Evolutionary conservation across 2,797 vertebrate genomes (phyloP).

Genomic region (Ctenopoma kingsleyae): DNA sequence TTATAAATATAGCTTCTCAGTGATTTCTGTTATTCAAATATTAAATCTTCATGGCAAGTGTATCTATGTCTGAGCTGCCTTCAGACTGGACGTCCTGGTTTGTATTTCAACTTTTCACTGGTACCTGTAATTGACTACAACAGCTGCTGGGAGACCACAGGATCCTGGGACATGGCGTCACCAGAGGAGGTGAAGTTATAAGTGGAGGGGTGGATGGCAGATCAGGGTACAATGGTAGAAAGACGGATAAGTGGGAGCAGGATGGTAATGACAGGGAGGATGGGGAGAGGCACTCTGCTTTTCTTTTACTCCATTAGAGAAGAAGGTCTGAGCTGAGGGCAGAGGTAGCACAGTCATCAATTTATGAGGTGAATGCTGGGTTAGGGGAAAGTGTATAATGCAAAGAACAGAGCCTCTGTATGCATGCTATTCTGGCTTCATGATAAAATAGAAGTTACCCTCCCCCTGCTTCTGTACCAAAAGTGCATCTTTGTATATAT

Average conservation of each 20-base stretch:
- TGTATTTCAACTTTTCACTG: slow-evolving; percentile 4
- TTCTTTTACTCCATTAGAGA: slow-evolving; percentile 56
- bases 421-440: slow-evolving; percentile 24
- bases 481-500: slow-evolving; percentile 17
- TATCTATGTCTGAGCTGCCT: neutral
- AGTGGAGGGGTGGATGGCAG: neutral
- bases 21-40: neutral
- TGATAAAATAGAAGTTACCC: slow-evolving; percentile 14
- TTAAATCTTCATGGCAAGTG: neutral
- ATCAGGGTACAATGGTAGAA: slow-evolving; percentile 2
- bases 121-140: slow-evolving; percentile 24
- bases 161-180: slow-evolving; percentile 9
- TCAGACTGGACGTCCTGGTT: slow-evolving; percentile 3
- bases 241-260: neutral
- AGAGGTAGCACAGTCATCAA: slow-evolving; percentile 57
- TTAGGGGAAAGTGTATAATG: slow-evolving; percentile 53
- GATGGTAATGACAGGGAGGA: slow-evolving; percentile 36
- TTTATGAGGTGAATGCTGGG: slow-evolving; percentile 59
- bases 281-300: slow-evolving; percentile 35
- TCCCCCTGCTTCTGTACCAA: slow-evolving; percentile 6
- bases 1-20: neutral
- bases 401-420: slow-evolving; percentile 43
- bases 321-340: slow-evolving; percentile 38
- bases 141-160: slow-evolving; percentile 33
- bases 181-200: slow-evolving; percentile 6